phyloP scores from a whole-genome alignment of 2,888 invertebrate species.

The Leptopterna dolabrata region DNA sequence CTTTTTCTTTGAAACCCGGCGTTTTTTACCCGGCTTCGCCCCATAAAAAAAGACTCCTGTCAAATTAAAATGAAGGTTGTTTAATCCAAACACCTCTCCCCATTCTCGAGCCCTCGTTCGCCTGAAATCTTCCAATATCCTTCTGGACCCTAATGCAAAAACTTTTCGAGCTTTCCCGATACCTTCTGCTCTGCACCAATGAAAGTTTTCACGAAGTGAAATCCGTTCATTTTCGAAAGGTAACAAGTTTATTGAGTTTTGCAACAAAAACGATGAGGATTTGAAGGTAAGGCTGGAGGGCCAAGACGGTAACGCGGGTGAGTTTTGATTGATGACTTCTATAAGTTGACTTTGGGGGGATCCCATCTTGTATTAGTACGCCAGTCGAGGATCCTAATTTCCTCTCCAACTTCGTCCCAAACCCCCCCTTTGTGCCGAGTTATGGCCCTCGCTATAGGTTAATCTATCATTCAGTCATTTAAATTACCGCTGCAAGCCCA shows the following conservation, averaged over 20 bases:
- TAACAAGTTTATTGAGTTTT: neutral
- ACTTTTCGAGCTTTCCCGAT: neutral
- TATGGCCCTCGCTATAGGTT: slow-evolving; percentile 15
- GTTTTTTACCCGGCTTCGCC: neutral
- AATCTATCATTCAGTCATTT: slow-evolving; percentile 34
- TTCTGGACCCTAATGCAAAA: slow-evolving; percentile 12
- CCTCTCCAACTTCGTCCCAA: slow-evolving; percentile 14
- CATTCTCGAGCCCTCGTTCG: neutral
- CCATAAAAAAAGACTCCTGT: neutral
- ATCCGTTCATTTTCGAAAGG: slow-evolving; percentile 13
- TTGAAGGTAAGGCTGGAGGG: neutral
- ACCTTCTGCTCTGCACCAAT: neutral
- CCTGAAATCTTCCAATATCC: neutral
- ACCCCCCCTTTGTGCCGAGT: neutral
- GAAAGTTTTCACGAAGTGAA: slow-evolving; percentile 10
- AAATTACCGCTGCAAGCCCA: neutral
- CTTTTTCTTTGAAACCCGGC: neutral
- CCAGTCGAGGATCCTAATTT: slow-evolving; percentile 24
- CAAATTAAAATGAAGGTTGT: slow-evolving; percentile 12
- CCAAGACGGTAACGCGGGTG: neutral
- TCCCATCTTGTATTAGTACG: slow-evolving; percentile 22
- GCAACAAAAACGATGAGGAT: neutral
- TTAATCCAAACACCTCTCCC: neutral
- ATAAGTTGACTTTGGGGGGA: slow-evolving; percentile 14
- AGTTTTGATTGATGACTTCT: slow-evolving; percentile 28